Evolutionary conservation across 2,888 invertebrate species (phyloP).

Genomic region (Cataglyphis albicans): DNA sequence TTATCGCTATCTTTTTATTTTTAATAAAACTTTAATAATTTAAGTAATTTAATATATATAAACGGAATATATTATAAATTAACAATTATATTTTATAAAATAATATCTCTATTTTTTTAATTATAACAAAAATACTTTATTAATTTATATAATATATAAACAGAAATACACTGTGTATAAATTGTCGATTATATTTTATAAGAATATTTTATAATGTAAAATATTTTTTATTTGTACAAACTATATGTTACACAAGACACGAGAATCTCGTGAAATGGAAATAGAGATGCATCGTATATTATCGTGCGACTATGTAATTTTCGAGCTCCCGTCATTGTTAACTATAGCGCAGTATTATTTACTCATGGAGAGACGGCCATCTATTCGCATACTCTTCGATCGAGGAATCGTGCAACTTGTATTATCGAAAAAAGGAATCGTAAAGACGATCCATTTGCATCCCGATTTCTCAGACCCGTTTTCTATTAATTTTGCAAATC

Average conservation of each 20-base stretch:
- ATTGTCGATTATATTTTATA: constrained; percentile 48
- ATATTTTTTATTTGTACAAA: constrained; percentile 50
- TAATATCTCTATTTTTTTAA: constrained; percentile 50
- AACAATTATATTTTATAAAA: constrained; percentile 52
- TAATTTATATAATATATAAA: constrained; percentile 45
- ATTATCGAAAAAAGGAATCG: background rate
- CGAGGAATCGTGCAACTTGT: constrained; percentile 41
- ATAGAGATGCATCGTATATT: constrained; percentile 32
- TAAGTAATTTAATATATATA: constrained; percentile 43
- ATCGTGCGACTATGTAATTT: constrained; percentile 49
- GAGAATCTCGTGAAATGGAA: constrained; percentile 29
- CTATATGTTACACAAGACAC: constrained; percentile 19
- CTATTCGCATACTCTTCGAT: constrained; percentile 44
- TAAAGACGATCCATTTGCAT: background rate
- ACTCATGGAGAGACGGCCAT: constrained; percentile 56
- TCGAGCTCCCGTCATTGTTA: constrained; percentile 47
- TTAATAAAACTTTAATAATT: constrained; percentile 32
- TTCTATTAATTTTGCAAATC: constrained; percentile 14
- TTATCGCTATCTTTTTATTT: constrained; percentile 33
- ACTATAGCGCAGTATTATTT: constrained; percentile 64
- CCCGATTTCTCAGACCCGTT: constrained; percentile 19
- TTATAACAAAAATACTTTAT: constrained; percentile 44
- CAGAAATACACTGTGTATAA: constrained; percentile 29
- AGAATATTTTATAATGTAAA: constrained; percentile 39
- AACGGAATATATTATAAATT: constrained; percentile 26